Conservation (phyloP, 2,888 invertebrate species). For the Linnaemya vulpina region DNA sequence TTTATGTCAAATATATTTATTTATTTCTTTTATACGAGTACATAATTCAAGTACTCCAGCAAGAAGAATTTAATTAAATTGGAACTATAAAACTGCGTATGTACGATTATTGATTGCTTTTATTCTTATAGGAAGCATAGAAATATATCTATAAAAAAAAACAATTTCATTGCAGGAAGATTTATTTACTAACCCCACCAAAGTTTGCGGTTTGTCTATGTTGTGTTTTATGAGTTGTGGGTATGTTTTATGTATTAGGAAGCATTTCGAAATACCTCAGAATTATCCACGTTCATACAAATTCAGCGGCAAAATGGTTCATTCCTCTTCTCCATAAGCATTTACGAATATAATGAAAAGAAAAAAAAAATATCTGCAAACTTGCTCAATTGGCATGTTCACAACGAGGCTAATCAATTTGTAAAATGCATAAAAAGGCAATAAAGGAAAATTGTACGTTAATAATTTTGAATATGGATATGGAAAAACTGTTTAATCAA, state of each 20-base stretch:
- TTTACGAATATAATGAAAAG: not conserved
- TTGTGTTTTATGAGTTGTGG: not conserved
- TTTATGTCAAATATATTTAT: not conserved
- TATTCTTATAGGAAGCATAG: too few species aligned
- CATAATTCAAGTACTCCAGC: too few species aligned
- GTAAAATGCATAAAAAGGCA: not conserved
- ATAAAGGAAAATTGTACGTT: not conserved
- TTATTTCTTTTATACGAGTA: not conserved
- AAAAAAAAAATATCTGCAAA: not conserved
- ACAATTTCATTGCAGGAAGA: too few species aligned
- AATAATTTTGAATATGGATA: conserved; percentile 45
- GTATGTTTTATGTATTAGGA: not conserved
- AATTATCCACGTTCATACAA: not conserved
- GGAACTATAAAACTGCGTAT: too few species aligned
- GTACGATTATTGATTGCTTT: too few species aligned
- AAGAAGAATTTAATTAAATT: too few species aligned
- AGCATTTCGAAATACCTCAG: not conserved
- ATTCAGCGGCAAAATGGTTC: not conserved
- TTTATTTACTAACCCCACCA: too few species aligned
- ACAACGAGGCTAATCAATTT: conserved; percentile 26
- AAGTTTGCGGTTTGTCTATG: not conserved
- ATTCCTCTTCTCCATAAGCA: not conserved
- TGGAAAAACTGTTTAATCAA: conserved; percentile 63
- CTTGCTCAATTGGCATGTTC: conserved; percentile 39
- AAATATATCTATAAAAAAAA: too few species aligned